A percentile compares a stretch with the other conserved stretches of the same genome.
phyloP scores from a whole-genome alignment of 2,888 invertebrate genomes.

The Drosophila emarginata region DNA sequence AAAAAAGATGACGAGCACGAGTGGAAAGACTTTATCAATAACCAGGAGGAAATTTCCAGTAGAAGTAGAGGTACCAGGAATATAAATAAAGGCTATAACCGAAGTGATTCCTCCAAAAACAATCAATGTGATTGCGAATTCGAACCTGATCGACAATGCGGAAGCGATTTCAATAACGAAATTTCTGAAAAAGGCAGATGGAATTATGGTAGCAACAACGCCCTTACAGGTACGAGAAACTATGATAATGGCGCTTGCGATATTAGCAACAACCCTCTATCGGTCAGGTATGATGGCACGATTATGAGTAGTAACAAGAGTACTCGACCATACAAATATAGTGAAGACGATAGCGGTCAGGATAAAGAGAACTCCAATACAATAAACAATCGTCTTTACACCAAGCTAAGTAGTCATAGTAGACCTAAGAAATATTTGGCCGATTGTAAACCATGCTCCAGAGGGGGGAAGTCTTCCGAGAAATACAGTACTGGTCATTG shows the following conservation, averaged over 20 bases:
- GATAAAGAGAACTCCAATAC: neutral
- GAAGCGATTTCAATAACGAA: neutral
- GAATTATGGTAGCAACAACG: neutral
- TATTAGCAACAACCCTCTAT: neutral
- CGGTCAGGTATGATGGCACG: neutral
- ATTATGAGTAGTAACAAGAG: too few relatives aligned
- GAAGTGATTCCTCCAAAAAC: neutral
- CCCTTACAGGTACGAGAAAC: neutral
- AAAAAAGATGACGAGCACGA: neutral
- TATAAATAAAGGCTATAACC: neutral
- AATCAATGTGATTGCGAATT: neutral
- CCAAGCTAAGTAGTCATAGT: slow-evolving; percentile 1
- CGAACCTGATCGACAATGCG: neutral
- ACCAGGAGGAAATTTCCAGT: neutral
- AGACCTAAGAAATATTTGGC: neutral
- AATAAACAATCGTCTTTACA: neutral
- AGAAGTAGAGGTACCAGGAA: neutral
- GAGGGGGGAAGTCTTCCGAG: neutral
- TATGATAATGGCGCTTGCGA: neutral
- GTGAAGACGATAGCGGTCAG: neutral
- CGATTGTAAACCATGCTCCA: neutral
- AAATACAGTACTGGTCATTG: neutral
- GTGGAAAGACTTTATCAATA: neutral
- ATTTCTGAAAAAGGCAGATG: neutral
- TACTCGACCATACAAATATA: too few relatives aligned